Percentiles rank a stretch among this genome's conserved stretches.
phyloP scores from a whole-genome alignment of 2,797 vertebrate species.

The Anas capensis region DNA sequence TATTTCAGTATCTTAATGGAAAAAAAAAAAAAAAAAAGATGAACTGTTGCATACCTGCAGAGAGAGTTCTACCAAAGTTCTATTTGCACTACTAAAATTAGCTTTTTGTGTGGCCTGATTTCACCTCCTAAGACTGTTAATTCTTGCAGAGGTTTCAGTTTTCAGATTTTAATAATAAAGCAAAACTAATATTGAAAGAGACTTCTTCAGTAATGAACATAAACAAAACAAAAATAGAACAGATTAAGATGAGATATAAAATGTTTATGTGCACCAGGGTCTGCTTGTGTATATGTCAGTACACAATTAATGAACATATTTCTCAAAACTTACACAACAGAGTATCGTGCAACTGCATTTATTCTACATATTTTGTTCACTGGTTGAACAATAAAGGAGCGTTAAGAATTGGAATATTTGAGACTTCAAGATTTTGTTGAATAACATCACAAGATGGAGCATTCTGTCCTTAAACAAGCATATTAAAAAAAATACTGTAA shows the following conservation, averaged over 20 bases:
- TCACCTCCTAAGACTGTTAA: neutral
- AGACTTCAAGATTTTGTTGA: neutral
- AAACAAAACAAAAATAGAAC: neutral
- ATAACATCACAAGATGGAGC: neutral
- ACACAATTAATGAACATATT: neutral
- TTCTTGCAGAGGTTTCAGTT: neutral
- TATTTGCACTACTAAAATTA: neutral
- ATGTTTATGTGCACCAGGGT: accelerated
- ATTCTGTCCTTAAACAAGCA: neutral
- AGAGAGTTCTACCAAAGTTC: neutral
- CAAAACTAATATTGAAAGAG: neutral
- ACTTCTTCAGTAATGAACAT: accelerated
- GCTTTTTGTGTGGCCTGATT: neutral
- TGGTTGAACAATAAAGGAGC: neutral
- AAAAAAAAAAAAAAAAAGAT: neutral
- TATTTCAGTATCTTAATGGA: neutral
- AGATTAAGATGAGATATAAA: neutral
- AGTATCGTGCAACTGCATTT: no score
- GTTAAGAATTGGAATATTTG: neutral
- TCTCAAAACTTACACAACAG: neutral
- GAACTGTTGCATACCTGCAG: neutral
- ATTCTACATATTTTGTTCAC: neutral
- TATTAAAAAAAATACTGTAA: neutral
- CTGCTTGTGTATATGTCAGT: neutral
- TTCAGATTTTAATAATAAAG: neutral